phyloP scores from a whole-genome alignment of 2,888 invertebrate species.

The Baronia brevicornis region DNA sequence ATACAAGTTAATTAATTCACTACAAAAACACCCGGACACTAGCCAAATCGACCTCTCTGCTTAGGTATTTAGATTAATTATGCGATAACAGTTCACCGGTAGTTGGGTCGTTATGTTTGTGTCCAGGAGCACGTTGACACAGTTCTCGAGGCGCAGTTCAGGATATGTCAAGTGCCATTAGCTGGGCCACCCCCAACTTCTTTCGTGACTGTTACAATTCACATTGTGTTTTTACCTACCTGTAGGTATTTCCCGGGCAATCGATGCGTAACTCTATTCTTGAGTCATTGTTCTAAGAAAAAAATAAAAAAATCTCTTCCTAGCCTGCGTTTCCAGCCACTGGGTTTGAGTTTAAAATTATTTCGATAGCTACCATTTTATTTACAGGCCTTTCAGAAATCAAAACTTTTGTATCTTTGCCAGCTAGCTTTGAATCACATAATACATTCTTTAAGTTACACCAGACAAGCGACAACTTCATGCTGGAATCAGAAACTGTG shows the following conservation, averaged over 20 bases:
- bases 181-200: conserved; percentile 12
- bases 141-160: conserved; percentile 31
- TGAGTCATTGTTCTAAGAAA: too few species aligned
- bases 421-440: too few species aligned
- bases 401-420: too few species aligned
- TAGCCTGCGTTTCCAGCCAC: too few species aligned
- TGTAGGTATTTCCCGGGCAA: conserved; percentile 9
- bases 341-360: too few species aligned
- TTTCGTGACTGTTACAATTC: conserved; percentile 10
- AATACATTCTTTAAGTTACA: too few species aligned
- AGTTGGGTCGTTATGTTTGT: conserved; percentile 4
- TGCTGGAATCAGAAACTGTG: too few species aligned
- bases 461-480: too few species aligned
- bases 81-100: background rate
- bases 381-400: too few species aligned
- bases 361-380: too few species aligned
- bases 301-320: too few species aligned
- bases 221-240: conserved; percentile 4
- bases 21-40: conserved; percentile 10
- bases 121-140: conserved; percentile 19
- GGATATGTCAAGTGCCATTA: conserved; percentile 31
- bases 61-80: background rate
- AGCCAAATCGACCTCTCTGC: background rate
- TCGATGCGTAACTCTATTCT: conserved; percentile 3
- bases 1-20: conserved; percentile 8